Conservation (phyloP, 2,113 vertebrate genomes). For the Chrysochloris asiatica region DNA sequence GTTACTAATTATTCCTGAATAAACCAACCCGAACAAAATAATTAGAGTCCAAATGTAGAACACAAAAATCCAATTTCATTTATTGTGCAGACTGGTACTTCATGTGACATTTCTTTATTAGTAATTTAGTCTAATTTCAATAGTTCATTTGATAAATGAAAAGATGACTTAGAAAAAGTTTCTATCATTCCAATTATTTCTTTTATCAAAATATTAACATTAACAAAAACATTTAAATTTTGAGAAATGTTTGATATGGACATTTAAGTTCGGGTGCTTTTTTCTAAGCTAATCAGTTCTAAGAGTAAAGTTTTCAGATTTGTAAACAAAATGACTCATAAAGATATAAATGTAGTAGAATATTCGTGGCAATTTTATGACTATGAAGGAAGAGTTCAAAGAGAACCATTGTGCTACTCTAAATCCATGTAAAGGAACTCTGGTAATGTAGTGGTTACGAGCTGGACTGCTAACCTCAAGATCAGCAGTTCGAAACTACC, state of each 20-base stretch:
- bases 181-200: neutral
- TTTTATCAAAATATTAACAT: neutral
- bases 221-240: constrained; percentile 3
- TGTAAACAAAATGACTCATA: neutral
- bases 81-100: constrained; percentile 37
- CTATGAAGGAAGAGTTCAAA: neutral
- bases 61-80: constrained; percentile 54
- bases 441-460: no score
- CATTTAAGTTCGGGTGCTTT: neutral
- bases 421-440: neutral
- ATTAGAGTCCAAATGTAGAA: constrained; percentile 49
- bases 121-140: constrained; percentile 21
- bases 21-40: constrained; percentile 51
- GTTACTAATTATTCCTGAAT: constrained; percentile 66
- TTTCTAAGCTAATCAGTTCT: neutral
- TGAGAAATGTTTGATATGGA: neutral
- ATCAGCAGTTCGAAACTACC: no score
- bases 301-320: neutral
- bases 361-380: neutral
- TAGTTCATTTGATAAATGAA: constrained; percentile 36
- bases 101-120: constrained; percentile 26
- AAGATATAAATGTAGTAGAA: neutral
- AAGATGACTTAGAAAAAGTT: neutral
- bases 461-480: no score
- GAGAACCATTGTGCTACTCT: neutral